Evolutionary conservation across 2,888 invertebrate species (phyloP), one percentile per base, ranked within the genome.

Genomic region (Dicyrtoma fusca): DNA sequence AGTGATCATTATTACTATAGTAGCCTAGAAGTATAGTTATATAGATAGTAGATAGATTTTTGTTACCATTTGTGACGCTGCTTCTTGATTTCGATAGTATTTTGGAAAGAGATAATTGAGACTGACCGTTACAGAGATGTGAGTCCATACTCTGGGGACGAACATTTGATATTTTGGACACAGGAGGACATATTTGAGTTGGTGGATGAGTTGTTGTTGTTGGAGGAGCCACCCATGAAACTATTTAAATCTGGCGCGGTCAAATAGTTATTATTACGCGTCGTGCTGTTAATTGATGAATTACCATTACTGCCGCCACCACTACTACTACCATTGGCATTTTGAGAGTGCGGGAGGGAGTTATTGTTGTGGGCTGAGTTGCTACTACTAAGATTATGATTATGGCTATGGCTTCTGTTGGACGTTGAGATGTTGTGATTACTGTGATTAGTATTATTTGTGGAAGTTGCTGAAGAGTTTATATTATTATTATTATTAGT

Each of bases 81-180:
- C n/a, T n/a, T n/a, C n/a, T n/a, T n/a, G n/a, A n/a, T n/a, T n/a
- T n/a, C n/a, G n/a, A n/a, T n/a, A n/a, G 19, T 19, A 14, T 57
- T 17, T 10, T 62, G 14, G 19, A 51, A 64, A 64, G 23, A 63
- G 49, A 64, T 23, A 8, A 47, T 47, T n/a, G 2, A 64, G 47
- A 64, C 64, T 64, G 64, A 64, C 64, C 55, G 72, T 79, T 78
- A 77, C 76, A 79, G 74, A 72, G 80, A 74, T 47, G 92, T 94
- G 82, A 94, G 88, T 84, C 92, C 94, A 83, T 94, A 94, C 85
- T 94, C 93, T 81, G 92, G 79, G 59, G 79, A 78, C 21, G 70
- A 79, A 68, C 75, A 77, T 75, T 79, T 79, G 71, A 79, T 77
- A 57, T 69, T 73, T 69, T 68, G 66, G 51, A 69, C 45, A 70